Conservation (phyloP, 2,113 vertebrate genomes). For the Picathartes gymnocephalus region DNA sequence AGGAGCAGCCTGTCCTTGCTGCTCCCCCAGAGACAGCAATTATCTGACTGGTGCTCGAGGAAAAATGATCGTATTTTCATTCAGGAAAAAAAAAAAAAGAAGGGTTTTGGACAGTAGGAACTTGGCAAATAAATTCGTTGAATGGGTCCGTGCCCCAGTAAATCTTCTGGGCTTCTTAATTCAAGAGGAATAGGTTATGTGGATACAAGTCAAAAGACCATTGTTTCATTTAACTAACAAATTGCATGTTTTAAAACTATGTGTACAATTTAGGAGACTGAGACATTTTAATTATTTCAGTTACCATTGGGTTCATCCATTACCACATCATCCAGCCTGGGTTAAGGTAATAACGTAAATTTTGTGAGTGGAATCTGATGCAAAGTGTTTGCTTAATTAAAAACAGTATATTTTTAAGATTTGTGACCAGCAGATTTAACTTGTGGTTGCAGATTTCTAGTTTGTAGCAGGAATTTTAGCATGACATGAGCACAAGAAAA, state of each 20-base stretch:
- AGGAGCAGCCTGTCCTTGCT: not conserved
- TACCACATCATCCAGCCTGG: not conserved
- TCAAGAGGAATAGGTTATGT: not conserved
- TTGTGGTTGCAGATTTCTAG: not conserved
- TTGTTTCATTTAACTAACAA: not conserved
- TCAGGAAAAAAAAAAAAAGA: not conserved
- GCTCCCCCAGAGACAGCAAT: not conserved
- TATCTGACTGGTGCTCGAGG: accelerated
- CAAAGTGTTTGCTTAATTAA: not conserved
- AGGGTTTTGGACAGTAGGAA: not conserved
- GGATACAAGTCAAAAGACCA: not conserved
- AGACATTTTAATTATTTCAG: not conserved
- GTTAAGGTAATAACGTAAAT: not conserved
- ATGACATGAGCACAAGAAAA: not conserved
- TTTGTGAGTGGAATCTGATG: not conserved
- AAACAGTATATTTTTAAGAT: not conserved
- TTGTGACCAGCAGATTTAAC: not conserved
- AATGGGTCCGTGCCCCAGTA: not conserved
- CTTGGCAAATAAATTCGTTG: not conserved
- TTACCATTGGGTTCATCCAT: not conserved
- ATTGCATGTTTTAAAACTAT: not conserved
- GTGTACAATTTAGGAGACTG: not conserved
- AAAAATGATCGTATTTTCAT: not conserved
- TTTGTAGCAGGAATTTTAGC: not conserved
- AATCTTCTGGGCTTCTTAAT: not conserved